Conservation (phyloP, 2,797 vertebrate genomes). For the Bufotes viridis region DNA sequence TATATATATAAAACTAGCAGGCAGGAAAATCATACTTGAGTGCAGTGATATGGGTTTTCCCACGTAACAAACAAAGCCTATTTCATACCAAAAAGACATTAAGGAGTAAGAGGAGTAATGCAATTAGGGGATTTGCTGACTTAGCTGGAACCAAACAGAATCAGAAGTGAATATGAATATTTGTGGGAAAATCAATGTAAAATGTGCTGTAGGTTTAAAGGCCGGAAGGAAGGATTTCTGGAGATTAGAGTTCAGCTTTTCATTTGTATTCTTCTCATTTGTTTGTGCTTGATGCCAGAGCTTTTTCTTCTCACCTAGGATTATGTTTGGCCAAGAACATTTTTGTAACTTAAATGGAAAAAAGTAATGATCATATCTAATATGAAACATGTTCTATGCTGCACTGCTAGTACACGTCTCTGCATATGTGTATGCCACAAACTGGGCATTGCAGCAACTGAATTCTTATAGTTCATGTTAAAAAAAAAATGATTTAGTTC, state of each 20-base stretch:
- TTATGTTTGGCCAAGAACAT: slow-evolving; percentile 55
- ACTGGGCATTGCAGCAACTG: background rate
- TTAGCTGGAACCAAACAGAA: slow-evolving; percentile 63
- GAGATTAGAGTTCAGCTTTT: slow-evolving; percentile 62
- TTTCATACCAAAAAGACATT: slow-evolving; percentile 55
- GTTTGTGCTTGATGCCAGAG: slow-evolving; percentile 46
- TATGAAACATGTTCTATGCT: background rate
- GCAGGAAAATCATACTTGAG: slow-evolving; percentile 1
- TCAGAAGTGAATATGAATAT: slow-evolving; percentile 63
- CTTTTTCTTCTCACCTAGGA: slow-evolving; percentile 35
- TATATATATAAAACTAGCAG: slow-evolving; percentile 30
- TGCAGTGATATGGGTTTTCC: slow-evolving; percentile 31
- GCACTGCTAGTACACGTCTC: background rate
- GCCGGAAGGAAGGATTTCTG: slow-evolving; percentile 65
- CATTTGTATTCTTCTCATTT: slow-evolving; percentile 52
- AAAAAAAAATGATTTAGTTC: too few relatives aligned
- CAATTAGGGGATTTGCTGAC: slow-evolving; percentile 67
- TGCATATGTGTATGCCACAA: background rate
- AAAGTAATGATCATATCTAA: background rate
- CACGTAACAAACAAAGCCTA: slow-evolving; percentile 18
- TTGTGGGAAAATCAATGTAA: slow-evolving; percentile 61
- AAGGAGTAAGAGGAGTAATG: slow-evolving; percentile 46
- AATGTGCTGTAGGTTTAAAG: slow-evolving; percentile 62
- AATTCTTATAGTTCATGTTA: background rate
- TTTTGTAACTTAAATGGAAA: background rate